Percentiles rank a stretch among this genome's conserved stretches.
These are phyloP conservation scores for Uria lomvia DNA, from an alignment of 2,113 vertebrate genomes.

Conservation along the genomic window DNA sequence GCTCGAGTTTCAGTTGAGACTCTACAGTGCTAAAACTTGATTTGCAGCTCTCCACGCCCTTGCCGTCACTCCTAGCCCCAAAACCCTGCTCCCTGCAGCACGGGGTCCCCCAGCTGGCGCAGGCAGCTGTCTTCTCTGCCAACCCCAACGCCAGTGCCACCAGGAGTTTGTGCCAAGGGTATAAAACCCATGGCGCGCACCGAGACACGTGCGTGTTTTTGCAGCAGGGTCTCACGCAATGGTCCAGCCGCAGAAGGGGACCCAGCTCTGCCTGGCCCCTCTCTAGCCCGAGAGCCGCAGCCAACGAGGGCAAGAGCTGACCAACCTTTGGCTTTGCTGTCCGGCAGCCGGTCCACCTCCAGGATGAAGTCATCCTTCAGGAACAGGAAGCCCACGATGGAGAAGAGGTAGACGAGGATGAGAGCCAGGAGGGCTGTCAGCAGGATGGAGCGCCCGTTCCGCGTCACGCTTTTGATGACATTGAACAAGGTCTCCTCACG, in stretches of 20 bases:
- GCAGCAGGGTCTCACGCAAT: fast-evolving
- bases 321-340: conserved; percentile 72
- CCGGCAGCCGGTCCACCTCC: conserved; percentile 87
- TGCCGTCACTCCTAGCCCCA: background rate
- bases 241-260: background rate
- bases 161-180: background rate
- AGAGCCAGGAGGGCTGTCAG: conserved; percentile 94
- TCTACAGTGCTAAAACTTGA: background rate
- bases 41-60: background rate
- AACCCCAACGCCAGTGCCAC: background rate
- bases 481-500: conserved; percentile 97
- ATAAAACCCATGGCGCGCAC: fast-evolving
- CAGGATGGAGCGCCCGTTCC: conserved; percentile 96
- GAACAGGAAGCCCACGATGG: conserved; percentile 96
- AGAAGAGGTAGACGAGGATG: conserved; percentile 99
- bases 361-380: conserved; percentile 97
- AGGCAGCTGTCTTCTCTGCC: background rate
- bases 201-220: fast-evolving
- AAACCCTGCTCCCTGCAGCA: background rate
- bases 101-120: fast-evolving
- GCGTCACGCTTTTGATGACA: conserved; percentile 96
- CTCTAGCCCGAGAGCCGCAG: background rate
- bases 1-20: background rate
- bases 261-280: background rate
- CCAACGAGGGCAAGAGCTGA: background rate